These are phyloP conservation scores for Drosophila mimetica DNA, from an alignment of 2,888 invertebrate species.

Conservation along the genomic window DNA sequence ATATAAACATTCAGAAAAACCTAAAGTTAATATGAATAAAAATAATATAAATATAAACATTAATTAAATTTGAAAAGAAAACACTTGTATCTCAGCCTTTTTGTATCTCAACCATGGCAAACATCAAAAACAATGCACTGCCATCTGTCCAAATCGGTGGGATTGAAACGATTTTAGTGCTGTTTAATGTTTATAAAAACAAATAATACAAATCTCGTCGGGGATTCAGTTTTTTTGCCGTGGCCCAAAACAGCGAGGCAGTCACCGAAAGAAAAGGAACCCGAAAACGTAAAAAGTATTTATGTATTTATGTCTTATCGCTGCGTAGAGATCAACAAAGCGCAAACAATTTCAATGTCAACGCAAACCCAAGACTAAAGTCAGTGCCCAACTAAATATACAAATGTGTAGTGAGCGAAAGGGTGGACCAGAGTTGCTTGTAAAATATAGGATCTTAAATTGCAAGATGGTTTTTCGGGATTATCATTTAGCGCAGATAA, in stretches of 20 bases:
- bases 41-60: not conserved
- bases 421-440: not conserved
- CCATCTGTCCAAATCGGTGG: conserved; percentile 51
- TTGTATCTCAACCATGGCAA: conserved; percentile 5
- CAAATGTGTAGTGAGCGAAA: conserved; percentile 20
- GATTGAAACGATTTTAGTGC: conserved; percentile 44
- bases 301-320: conserved; percentile 73
- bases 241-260: conserved; percentile 8
- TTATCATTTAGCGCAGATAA: no score
- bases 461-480: not conserved
- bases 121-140: conserved; percentile 48
- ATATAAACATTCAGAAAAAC: no score
- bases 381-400: conserved; percentile 71
- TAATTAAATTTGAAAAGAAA: no score
- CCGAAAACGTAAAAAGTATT: conserved; percentile 54
- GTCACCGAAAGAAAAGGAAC: conserved; percentile 29
- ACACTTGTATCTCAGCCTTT: no score
- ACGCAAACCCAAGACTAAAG: conserved; percentile 62
- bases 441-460: not conserved
- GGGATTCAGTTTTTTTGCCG: conserved; percentile 17
- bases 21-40: no score
- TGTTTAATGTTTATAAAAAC: conserved; percentile 70
- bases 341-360: conserved; percentile 80
- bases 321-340: conserved; percentile 76
- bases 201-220: conserved; percentile 56